Conservation (phyloP, 2,797 vertebrate genomes). For the Lerista edwardsae region DNA sequence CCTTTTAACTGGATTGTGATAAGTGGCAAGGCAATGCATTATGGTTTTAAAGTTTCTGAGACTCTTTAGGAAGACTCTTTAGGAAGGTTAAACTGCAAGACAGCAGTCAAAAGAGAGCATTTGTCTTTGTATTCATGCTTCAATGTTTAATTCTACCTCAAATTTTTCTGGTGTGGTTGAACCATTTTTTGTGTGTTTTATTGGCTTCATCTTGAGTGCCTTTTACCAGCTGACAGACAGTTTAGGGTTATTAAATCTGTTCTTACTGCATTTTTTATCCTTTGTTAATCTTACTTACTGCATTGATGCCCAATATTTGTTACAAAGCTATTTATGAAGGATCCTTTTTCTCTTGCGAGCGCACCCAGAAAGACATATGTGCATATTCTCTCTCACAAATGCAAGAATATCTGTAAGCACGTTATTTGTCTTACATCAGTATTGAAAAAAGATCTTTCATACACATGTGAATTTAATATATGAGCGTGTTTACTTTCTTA, state of each 20-base stretch:
- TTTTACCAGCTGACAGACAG: conserved; percentile 80
- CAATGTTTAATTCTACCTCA: conserved; percentile 65
- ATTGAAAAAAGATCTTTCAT: not conserved
- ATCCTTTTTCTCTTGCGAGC: conserved; percentile 39
- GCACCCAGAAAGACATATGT: not conserved
- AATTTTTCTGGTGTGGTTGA: conserved; percentile 66
- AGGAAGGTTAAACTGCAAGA: conserved; percentile 71
- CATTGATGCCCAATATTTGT: conserved; percentile 85
- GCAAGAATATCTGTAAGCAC: not conserved
- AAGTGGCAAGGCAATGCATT: conserved; percentile 72
- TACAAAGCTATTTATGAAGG: conserved; percentile 79
- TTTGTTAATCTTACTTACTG: conserved; percentile 80
- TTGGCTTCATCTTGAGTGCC: conserved; percentile 79
- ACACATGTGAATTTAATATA: not conserved
- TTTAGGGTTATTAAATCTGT: conserved; percentile 78
- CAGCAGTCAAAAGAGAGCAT: conserved; percentile 75
- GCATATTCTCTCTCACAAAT: not conserved
- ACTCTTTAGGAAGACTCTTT: conserved; percentile 64
- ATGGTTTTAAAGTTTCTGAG: conserved; percentile 66
- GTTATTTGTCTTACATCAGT: not conserved
- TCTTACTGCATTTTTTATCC: conserved; percentile 71
- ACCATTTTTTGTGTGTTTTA: conserved; percentile 78
- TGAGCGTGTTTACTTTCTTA: not conserved
- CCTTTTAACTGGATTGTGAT: conserved; percentile 77
- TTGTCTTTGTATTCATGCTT: conserved; percentile 74